Conservation (phyloP, 2,888 invertebrate species). For the Athalia circularis region DNA sequence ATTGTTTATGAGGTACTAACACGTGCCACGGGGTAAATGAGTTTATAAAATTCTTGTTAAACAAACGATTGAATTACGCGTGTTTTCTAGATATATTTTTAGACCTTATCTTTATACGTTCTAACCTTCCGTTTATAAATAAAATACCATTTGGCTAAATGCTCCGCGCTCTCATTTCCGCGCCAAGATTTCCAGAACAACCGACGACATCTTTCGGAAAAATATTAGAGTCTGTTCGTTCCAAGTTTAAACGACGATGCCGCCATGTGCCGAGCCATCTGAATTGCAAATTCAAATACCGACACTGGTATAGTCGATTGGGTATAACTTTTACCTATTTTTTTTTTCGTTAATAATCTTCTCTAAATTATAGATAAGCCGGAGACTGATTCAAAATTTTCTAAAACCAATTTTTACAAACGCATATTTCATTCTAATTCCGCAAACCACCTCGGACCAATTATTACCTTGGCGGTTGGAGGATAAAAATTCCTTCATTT, state of each 20-base stretch:
- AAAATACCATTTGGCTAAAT: constrained; percentile 34
- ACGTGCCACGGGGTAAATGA: constrained; percentile 34
- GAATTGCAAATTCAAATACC: background rate
- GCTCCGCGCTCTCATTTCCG: background rate
- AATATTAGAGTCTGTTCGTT: background rate
- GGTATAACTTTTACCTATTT: too few species aligned
- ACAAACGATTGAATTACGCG: constrained; percentile 40
- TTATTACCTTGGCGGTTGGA: too few species aligned
- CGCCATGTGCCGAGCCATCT: constrained; percentile 21
- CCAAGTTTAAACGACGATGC: constrained; percentile 12
- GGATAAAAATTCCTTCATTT: too few species aligned
- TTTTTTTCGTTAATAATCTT: background rate
- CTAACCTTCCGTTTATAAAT: constrained; percentile 33
- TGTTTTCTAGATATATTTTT: constrained; percentile 16
- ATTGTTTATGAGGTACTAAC: constrained; percentile 34
- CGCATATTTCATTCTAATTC: too few species aligned
- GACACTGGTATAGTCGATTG: background rate
- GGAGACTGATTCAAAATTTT: too few species aligned
- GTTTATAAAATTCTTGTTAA: constrained; percentile 34
- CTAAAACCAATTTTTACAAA: too few species aligned
- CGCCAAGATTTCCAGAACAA: background rate
- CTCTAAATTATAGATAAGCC: too few species aligned
- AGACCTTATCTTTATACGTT: constrained; percentile 29
- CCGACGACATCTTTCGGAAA: constrained; percentile 24
- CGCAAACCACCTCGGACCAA: too few species aligned